phyloP scores from a whole-genome alignment of 1,140 invertebrate genomes.

The Phymorhynchus buccinoides region DNA sequence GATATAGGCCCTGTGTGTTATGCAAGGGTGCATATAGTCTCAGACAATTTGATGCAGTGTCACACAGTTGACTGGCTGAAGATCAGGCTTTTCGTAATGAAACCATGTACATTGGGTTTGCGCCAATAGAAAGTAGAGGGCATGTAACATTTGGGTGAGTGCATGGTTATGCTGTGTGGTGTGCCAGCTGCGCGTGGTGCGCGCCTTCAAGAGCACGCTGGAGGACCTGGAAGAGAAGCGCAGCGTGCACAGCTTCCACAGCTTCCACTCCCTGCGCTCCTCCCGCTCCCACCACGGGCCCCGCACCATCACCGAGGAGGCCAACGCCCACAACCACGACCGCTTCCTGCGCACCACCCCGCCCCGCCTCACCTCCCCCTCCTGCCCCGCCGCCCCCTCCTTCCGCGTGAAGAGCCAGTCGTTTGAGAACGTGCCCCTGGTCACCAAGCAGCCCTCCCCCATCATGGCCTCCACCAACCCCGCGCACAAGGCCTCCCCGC shows the following conservation, averaged over 20 bases:
- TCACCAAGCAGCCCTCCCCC: conserved; percentile 64
- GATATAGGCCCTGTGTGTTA: neutral
- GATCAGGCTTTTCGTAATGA: no score
- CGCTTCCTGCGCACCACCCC: conserved; percentile 54
- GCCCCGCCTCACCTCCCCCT: conserved; percentile 49
- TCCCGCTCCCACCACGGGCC: conserved; percentile 85
- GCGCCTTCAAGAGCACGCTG: conserved; percentile 99
- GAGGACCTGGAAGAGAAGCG: conserved; percentile 99
- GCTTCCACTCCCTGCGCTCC: conserved; percentile 93
- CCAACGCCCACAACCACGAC: conserved; percentile 52
- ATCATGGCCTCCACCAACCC: conserved; percentile 62
- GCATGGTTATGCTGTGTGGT: conserved; percentile 36
- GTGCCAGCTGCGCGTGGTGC: conserved; percentile 98
- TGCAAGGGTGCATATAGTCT: no score
- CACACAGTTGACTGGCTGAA: no score
- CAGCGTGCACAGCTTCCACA: conserved; percentile 85
- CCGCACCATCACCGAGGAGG: conserved; percentile 83
- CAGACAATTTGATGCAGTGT: no score
- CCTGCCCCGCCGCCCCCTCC: conserved; percentile 42
- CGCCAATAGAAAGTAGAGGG: no score
- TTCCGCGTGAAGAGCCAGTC: conserved; percentile 66
- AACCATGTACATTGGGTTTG: no score
- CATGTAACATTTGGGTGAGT: no score
- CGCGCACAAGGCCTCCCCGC: conserved; percentile 61
- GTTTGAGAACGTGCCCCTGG: conserved; percentile 69